Evolutionary conservation across 2,113 vertebrate species (phyloP).

Genomic region (Colaptes auratus): DNA sequence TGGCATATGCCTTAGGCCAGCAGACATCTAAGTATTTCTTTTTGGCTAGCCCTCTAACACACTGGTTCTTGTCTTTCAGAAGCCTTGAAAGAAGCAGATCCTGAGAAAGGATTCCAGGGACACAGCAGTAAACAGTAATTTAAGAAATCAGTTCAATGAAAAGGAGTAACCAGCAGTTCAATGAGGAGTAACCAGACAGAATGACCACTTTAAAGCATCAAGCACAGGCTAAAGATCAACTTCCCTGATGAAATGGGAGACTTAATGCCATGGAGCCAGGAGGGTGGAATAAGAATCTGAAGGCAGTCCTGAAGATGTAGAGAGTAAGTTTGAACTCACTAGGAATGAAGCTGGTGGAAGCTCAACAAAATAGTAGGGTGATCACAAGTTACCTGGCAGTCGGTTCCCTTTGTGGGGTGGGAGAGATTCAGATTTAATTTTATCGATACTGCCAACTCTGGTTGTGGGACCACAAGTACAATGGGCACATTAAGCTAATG

Average conservation of each 20-base stretch:
- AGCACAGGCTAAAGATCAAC: background rate
- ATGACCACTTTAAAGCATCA: background rate
- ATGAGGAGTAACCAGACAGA: background rate
- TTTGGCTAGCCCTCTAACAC: background rate
- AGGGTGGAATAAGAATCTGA: background rate
- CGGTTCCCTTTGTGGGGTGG: background rate
- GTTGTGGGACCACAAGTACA: background rate
- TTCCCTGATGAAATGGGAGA: background rate
- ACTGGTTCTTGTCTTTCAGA: background rate
- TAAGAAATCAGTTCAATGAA: background rate
- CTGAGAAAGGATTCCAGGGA: background rate
- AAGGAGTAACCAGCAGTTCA: background rate
- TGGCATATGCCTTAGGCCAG: background rate
- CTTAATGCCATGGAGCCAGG: background rate
- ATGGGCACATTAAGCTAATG: background rate
- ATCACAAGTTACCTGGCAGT: background rate
- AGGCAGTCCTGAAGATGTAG: background rate
- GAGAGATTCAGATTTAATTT: background rate
- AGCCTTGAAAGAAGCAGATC: background rate
- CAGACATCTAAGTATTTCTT: background rate
- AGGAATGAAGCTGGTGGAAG: background rate
- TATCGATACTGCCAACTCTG: background rate
- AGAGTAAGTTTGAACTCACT: background rate
- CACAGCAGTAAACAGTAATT: background rate
- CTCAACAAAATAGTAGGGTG: background rate